A percentile compares a stretch with the other conserved stretches of the same genome.
These are phyloP conservation scores for Calyptomena viridis DNA, from an alignment of 2,113 vertebrate species.

Conservation along the genomic window DNA sequence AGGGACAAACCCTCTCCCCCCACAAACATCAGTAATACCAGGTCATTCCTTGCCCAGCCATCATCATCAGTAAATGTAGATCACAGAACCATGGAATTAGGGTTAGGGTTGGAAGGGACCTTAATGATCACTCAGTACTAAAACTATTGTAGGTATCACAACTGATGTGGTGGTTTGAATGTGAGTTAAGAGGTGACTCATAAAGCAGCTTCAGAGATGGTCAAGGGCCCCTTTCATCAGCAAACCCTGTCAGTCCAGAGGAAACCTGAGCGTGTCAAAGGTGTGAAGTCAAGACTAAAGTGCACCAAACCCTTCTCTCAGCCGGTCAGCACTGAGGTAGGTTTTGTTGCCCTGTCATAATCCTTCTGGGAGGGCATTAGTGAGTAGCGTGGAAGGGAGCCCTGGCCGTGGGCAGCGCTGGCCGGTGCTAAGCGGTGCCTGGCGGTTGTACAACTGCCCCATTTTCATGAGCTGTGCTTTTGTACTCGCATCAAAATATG, in stretches of 20 bases:
- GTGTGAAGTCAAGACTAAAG: not conserved
- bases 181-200: accelerated
- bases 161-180: accelerated
- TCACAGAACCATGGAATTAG: not conserved
- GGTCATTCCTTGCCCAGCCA: not conserved
- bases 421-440: not conserved
- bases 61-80: not conserved
- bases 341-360: not conserved
- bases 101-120: not conserved
- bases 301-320: not conserved
- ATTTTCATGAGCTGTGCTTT: not conserved
- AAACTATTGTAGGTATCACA: not conserved
- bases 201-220: not conserved
- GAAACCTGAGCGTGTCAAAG: not conserved
- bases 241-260: not conserved
- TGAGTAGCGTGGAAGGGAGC: not conserved
- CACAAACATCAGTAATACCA: too few relatives aligned
- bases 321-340: not conserved
- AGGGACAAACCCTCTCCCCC: not conserved
- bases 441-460: not conserved
- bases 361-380: not conserved
- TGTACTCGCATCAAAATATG: not conserved
- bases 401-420: not conserved
- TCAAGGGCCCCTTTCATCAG: not conserved
- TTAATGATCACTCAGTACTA: not conserved